phyloP scores from a whole-genome alignment of 1,140 invertebrate species.

The Heliconius hewitsoni region DNA sequence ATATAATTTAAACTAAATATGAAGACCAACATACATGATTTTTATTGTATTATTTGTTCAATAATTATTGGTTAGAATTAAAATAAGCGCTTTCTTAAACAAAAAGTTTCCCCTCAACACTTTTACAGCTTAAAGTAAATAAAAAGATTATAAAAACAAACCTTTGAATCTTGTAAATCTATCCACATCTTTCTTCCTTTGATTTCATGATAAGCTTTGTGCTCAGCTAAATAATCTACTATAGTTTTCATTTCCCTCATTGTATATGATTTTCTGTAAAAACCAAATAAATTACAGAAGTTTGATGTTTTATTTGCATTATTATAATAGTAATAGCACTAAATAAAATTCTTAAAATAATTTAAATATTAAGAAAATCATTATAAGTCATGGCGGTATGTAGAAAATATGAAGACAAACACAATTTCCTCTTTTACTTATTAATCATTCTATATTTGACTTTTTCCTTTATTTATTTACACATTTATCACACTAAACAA shows the following conservation, averaged over 20 bases:
- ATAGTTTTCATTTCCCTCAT: conserved; percentile 69
- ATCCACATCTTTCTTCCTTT: conserved; percentile 73
- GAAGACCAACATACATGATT: too few relatives aligned
- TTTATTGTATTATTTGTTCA: too few relatives aligned
- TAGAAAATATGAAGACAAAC: neutral
- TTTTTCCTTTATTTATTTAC: neutral
- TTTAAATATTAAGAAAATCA: neutral
- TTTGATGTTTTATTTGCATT: neutral
- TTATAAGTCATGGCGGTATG: neutral
- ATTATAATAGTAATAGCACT: too few relatives aligned
- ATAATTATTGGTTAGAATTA: too few relatives aligned
- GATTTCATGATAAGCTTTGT: conserved; percentile 57
- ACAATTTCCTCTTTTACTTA: neutral
- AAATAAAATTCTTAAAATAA: neutral
- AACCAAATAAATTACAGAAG: conserved; percentile 9
- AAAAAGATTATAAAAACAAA: conserved; percentile 35
- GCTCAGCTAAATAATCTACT: conserved; percentile 64
- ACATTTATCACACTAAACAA: neutral
- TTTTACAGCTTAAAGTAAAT: too few relatives aligned
- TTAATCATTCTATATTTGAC: neutral
- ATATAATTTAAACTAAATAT: too few relatives aligned
- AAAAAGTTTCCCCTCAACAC: too few relatives aligned
- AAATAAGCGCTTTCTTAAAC: too few relatives aligned
- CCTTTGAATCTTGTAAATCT: conserved; percentile 61
- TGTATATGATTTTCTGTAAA: conserved; percentile 70